Evolutionary conservation across 2,888 invertebrate species (phyloP).

Genomic region (Pristionchus maxplancki): DNA sequence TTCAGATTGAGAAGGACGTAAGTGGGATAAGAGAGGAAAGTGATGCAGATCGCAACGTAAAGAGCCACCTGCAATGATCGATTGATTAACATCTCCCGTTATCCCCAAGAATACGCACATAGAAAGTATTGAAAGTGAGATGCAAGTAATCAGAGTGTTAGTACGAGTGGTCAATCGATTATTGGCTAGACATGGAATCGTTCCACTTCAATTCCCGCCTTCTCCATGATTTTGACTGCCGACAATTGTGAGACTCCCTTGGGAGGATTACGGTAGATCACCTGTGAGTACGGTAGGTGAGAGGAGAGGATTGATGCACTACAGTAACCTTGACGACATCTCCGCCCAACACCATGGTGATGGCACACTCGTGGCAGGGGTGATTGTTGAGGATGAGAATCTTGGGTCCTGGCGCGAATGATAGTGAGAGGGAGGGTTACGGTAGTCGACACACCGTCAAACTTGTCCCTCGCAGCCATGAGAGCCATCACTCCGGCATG

Average conservation of each 20-base stretch:
- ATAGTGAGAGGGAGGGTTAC: background rate
- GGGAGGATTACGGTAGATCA: background rate
- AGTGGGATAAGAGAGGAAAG: slow-evolving; percentile 74
- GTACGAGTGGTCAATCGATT: background rate
- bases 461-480: background rate
- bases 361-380: slow-evolving; percentile 38
- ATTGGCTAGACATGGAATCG: background rate
- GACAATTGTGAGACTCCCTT: background rate
- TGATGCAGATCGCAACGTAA: slow-evolving; percentile 66
- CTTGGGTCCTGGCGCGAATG: background rate
- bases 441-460: background rate
- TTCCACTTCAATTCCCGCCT: slow-evolving; percentile 8
- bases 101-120: no score
- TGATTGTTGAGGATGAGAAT: background rate
- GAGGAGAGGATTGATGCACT: background rate
- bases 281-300: background rate
- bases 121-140: slow-evolving; percentile 18
- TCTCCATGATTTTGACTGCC: background rate
- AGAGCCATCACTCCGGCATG: background rate
- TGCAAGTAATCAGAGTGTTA: background rate
- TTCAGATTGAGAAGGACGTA: slow-evolving; percentile 72
- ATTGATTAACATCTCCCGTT: background rate
- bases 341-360: background rate
- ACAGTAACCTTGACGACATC: slow-evolving; percentile 19
- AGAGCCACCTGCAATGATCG: slow-evolving; percentile 55